Percentiles rank a stretch among this genome's conserved stretches.
Evolutionary conservation across 2,797 vertebrate genomes (phyloP).

Genomic region (Lithobates pipiens): DNA sequence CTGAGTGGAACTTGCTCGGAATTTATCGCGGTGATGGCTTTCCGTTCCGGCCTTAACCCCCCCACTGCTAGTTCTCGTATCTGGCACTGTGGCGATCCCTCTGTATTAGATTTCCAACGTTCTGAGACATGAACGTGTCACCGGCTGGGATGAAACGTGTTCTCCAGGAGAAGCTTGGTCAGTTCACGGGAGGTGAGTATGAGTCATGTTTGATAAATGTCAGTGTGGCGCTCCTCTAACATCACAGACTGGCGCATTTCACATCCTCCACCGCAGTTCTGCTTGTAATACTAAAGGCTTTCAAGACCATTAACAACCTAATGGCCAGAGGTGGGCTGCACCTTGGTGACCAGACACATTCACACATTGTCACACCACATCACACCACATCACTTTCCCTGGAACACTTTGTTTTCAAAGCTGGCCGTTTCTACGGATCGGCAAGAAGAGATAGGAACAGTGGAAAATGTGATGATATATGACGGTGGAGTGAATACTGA

Average conservation of each 20-base stretch:
- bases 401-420: background rate
- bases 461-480: too few species aligned
- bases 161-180: background rate
- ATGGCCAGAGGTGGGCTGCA: background rate
- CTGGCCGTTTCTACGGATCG: background rate
- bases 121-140: conserved; percentile 14
- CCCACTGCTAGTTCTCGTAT: background rate
- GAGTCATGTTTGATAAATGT: conserved; percentile 29
- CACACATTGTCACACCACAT: background rate
- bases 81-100: too few species aligned
- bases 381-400: background rate
- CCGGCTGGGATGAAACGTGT: background rate
- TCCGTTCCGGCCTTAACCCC: conserved; percentile 25
- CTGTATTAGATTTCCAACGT: background rate
- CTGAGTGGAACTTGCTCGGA: background rate
- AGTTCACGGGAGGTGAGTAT: conserved; percentile 28
- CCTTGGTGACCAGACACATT: background rate
- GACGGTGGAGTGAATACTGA: too few species aligned
- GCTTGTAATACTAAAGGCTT: background rate
- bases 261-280: background rate
- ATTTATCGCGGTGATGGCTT: conserved; percentile 12
- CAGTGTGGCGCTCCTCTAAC: background rate
- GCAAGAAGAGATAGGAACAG: background rate
- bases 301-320: background rate
- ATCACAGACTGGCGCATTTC: background rate